phyloP scores from a whole-genome alignment of 64 coral and sea anemone species.

The Stichodactyla mertensii region DNA sequence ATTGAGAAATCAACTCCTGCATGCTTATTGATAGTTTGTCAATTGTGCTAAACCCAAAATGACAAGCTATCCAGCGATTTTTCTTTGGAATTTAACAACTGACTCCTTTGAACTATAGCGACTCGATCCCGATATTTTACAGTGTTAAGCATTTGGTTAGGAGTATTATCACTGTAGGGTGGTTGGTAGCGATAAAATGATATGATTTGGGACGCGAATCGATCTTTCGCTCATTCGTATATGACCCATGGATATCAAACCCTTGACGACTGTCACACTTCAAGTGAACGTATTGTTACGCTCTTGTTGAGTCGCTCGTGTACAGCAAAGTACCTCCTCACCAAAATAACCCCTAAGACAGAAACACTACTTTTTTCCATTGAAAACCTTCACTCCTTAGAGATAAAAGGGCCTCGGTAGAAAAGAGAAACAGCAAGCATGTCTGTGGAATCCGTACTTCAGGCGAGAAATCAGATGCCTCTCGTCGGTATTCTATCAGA shows the following conservation, averaged over 20 bases:
- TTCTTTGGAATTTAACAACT: not conserved
- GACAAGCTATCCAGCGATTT: not conserved
- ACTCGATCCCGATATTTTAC: not conserved
- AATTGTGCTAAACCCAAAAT: constrained; percentile 9
- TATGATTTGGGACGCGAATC: not conserved
- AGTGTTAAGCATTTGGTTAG: not conserved
- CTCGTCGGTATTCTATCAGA: not conserved
- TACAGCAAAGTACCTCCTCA: not conserved
- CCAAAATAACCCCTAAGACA: not conserved
- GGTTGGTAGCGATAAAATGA: not conserved
- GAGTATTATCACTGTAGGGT: not conserved
- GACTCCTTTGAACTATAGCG: not conserved
- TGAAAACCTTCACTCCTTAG: not conserved
- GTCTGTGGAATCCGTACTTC: not conserved
- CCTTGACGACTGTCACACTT: not conserved
- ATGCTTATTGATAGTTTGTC: constrained; percentile 16
- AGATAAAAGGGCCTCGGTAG: not conserved
- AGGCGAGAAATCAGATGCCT: not conserved
- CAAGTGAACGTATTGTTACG: not conserved
- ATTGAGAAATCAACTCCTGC: constrained; percentile 2
- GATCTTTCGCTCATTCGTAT: not conserved
- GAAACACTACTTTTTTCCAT: not conserved
- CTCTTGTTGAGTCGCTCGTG: not conserved
- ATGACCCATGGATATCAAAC: not conserved
- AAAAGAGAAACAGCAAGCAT: not conserved